A percentile compares a stretch with the other conserved stretches of the same genome.
These are phyloP conservation scores for Rhea pennata DNA, from an alignment of 2,113 vertebrate genomes.

Conservation along the genomic window DNA sequence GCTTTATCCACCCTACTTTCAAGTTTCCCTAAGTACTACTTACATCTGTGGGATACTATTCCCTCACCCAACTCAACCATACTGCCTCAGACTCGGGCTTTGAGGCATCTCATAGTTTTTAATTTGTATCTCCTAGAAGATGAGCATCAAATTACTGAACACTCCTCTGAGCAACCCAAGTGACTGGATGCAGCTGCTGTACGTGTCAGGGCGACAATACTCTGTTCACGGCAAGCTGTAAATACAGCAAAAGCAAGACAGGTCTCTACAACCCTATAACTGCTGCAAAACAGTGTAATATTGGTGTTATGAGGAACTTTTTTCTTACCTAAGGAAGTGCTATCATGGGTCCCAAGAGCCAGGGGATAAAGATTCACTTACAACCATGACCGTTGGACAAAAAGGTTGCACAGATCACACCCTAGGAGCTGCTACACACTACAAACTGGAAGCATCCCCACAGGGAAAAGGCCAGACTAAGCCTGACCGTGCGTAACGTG, in stretches of 20 bases:
- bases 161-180: background rate
- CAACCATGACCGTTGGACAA: background rate
- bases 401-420: background rate
- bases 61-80: background rate
- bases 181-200: background rate
- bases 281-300: accelerated
- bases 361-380: background rate
- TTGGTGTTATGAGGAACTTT: accelerated
- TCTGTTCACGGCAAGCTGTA: background rate
- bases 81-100: background rate
- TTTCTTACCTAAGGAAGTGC: background rate
- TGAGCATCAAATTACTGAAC: background rate
- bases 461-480: background rate
- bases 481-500: background rate
- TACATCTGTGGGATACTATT: background rate
- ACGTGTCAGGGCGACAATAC: background rate
- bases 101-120: background rate
- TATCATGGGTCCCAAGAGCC: background rate
- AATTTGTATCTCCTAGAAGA: background rate
- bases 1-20: background rate
- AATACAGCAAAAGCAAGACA: accelerated
- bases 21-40: background rate
- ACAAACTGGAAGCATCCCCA: background rate
- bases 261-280: background rate
- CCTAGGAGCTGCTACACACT: background rate